phyloP scores from a whole-genome alignment of 2,113 vertebrate species.

The Gadus chalcogrammus region DNA sequence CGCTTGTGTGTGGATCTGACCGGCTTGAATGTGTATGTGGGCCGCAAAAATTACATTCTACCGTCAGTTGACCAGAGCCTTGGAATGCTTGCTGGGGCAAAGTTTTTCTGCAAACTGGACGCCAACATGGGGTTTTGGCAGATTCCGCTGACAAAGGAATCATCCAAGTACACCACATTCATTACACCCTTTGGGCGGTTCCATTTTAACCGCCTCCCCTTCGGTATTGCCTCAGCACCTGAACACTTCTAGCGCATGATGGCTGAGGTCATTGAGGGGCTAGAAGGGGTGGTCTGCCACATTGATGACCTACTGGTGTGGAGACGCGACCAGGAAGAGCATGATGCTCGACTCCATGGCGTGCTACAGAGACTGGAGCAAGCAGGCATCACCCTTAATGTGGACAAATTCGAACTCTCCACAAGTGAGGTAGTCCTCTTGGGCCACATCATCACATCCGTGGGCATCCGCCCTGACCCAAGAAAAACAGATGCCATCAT shows the following conservation, averaged over 20 bases:
- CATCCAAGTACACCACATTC: constrained; percentile 10
- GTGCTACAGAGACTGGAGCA: too few species aligned
- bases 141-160: constrained; percentile 22
- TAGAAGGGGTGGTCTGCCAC: too few species aligned
- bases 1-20: constrained; percentile 33
- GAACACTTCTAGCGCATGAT: constrained; percentile 39
- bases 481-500: constrained; percentile 17
- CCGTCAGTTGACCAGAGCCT: constrained; percentile 27
- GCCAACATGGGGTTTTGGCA: constrained; percentile 36
- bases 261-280: too few species aligned
- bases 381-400: constrained; percentile 15
- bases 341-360: too few species aligned
- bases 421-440: constrained; percentile 11
- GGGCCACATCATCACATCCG: constrained; percentile 7
- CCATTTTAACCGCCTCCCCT: neutral
- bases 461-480: constrained; percentile 6
- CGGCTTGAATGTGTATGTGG: constrained; percentile 17
- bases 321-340: too few species aligned
- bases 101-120: constrained; percentile 38
- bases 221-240: constrained; percentile 10
- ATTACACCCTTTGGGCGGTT: constrained; percentile 29
- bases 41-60: constrained; percentile 18
- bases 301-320: too few species aligned
- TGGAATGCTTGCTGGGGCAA: constrained; percentile 5
- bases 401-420: constrained; percentile 17